Base-by-base conservation (phyloP, 2,888 invertebrate species). In the Napeogenes inachia region DNA sequence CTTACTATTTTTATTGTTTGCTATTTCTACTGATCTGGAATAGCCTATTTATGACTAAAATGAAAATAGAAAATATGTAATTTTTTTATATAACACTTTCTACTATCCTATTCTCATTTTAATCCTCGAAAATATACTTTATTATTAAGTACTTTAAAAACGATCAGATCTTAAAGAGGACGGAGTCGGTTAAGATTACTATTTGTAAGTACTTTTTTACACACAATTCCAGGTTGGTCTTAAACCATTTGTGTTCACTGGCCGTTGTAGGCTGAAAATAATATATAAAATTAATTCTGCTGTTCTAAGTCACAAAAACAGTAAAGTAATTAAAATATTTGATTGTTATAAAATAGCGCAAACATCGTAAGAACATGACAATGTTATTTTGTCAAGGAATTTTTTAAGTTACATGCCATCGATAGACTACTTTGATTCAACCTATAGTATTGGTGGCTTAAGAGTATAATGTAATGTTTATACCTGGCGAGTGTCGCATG, bases 21-120 rank as follows among this genome's bases (percentile, higher is more conserved):
- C 10, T 30, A 8, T 30, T 50, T 21, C 50, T 59, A n/a, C 42
- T 57, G n/a, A 54, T 45, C 42, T 38, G 8, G 8, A 38, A 38
- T 42, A 42, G 35, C 45, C 55, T 54, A 57, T 55, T 59, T 64
- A 68, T 76, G 89, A 89, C 83, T 89, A 84, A 89, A 89, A 89
- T 88, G 89, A 89, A 85, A 89, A 89, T 89, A 89, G 89, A 89
- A 89, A 82, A 81, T 13, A 63, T 64, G 57, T 46, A 45, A 21
- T 53, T 54, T 56, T 53, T 57, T 55, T 61, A 63, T 56, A 62
- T 58, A 46, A 50, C 54, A 60, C 59, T 47, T 46, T 65, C 76
- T 78, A 76, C 65, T 80, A 82, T 89, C 89, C 89, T 89, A 89
- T 89, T 89, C 77, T 85, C 88, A 87, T 87, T 87, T 87, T 77